phyloP scores from a whole-genome alignment of 2,113 vertebrate genomes.

The Orientallactaga bullata region DNA sequence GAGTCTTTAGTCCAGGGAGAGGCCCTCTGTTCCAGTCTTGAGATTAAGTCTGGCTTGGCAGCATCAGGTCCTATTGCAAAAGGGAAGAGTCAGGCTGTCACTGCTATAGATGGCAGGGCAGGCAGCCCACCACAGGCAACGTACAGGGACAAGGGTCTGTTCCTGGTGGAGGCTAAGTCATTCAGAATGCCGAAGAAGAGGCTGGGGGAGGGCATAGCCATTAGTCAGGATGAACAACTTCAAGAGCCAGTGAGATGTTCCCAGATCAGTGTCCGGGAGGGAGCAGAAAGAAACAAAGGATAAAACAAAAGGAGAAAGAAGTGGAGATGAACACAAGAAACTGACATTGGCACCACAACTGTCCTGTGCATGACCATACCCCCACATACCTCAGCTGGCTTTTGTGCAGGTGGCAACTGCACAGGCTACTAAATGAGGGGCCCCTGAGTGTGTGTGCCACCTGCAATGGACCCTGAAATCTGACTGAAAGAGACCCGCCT shows the following conservation, averaged over 20 bases:
- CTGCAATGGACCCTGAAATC: neutral
- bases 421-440: neutral
- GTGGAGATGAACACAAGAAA: neutral
- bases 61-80: slow-evolving; percentile 40
- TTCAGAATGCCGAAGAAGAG: neutral
- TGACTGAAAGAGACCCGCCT: neutral
- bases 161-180: neutral
- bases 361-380: neutral
- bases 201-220: accelerated
- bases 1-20: slow-evolving; percentile 62
- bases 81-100: neutral
- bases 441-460: neutral
- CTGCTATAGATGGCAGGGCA: neutral
- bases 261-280: neutral
- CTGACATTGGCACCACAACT: neutral
- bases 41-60: slow-evolving; percentile 73
- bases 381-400: neutral
- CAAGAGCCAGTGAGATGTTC: neutral
- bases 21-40: slow-evolving; percentile 60
- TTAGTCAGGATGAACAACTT: neutral
- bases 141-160: neutral
- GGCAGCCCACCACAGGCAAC: neutral
- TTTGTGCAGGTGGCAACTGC: neutral
- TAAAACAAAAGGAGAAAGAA: neutral
- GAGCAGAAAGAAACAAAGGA: neutral